Percentiles rank a stretch among this genome's conserved stretches.
phyloP scores from a whole-genome alignment of 2,797 vertebrate genomes.

The Premnoplex brunnescens region DNA sequence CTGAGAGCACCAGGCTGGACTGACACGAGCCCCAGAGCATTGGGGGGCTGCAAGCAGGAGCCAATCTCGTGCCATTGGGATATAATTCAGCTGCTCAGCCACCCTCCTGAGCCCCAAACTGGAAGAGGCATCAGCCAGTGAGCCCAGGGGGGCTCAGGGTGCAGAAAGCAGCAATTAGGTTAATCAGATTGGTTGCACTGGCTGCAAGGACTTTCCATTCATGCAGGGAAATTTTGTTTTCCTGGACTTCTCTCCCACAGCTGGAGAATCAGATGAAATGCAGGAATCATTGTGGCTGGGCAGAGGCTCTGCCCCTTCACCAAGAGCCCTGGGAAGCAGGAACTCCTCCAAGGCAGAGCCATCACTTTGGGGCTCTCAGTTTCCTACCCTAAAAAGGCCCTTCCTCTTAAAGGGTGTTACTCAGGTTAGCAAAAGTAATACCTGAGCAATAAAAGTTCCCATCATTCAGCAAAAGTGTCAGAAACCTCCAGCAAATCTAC shows the following conservation, averaged over 20 bases:
- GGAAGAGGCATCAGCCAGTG: neutral
- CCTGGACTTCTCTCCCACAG: neutral
- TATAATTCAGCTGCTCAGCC: neutral
- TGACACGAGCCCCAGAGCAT: rapidly evolving
- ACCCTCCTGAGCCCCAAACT: neutral
- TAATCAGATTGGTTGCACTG: conserved; percentile 37
- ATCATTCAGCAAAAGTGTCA: neutral
- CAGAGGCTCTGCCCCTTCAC: neutral
- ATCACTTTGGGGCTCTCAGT: neutral
- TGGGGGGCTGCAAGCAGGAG: neutral
- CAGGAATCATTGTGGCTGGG: neutral
- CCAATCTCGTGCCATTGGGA: neutral
- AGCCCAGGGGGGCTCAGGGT: neutral
- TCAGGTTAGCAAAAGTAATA: neutral
- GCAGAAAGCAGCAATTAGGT: neutral
- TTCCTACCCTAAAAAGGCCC: neutral
- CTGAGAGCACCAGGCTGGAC: neutral
- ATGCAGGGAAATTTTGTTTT: neutral
- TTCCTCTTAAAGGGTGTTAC: neutral
- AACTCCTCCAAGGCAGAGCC: neutral
- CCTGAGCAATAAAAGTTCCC: neutral
- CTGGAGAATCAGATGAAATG: neutral
- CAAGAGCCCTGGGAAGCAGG: neutral
- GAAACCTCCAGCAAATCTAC: neutral
- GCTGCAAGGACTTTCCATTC: conserved; percentile 20